Evolutionary conservation across 2,797 vertebrate genomes (phyloP).

Genomic region (Hemibagrus guttatus): DNA sequence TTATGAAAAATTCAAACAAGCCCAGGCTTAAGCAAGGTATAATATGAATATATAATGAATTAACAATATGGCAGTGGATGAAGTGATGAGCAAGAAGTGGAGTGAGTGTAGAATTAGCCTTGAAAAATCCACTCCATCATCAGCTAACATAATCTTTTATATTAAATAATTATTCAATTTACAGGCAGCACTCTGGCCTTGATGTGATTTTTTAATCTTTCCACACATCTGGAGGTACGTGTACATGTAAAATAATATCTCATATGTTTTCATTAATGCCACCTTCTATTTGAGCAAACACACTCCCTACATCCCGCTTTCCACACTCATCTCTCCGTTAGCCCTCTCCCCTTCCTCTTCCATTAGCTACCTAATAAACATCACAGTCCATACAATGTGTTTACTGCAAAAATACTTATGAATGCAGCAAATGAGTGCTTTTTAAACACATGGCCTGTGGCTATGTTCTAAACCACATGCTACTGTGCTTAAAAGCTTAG

Average conservation of each 20-base stretch:
- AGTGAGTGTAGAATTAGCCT: background rate
- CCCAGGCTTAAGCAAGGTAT: background rate
- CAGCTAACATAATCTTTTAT: slow-evolving; percentile 7
- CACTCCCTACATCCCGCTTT: background rate
- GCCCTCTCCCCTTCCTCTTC: background rate
- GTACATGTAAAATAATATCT: slow-evolving; percentile 18
- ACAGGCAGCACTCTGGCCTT: slow-evolving; percentile 21
- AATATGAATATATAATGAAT: background rate
- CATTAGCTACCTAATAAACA: background rate
- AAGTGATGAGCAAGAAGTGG: background rate
- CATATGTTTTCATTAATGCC: background rate
- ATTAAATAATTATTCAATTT: slow-evolving; percentile 24
- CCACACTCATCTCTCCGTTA: background rate
- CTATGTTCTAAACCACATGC: background rate
- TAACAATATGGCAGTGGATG: background rate
- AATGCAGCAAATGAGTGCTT: no score
- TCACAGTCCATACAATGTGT: background rate
- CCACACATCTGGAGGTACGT: slow-evolving; percentile 1
- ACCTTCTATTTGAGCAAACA: background rate
- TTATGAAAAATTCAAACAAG: background rate
- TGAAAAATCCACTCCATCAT: slow-evolving; percentile 18
- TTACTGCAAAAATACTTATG: background rate
- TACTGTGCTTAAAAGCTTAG: background rate
- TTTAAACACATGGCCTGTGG: background rate
- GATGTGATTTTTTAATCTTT: slow-evolving; percentile 15